Base-by-base conservation (phyloP, 1,140 invertebrate species). In the Tetraneura akinire region DNA sequence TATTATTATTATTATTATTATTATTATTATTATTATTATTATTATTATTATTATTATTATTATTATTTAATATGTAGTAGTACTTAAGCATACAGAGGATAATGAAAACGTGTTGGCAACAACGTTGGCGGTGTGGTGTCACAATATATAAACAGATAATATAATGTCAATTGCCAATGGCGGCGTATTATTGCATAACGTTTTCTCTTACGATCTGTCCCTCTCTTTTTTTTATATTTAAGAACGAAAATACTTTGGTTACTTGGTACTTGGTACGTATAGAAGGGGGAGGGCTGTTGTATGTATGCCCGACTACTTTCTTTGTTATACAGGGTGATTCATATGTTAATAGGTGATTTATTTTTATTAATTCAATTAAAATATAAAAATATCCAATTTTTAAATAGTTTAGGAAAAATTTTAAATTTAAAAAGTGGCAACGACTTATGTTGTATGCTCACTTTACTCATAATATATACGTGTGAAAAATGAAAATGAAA, bases 161-260 rank as follows among this genome's bases (percentile, higher is more conserved):
- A 55, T 76, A 57, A 57, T 57, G 73, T 55, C 49, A 37, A 76
- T 55, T 55, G 73, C 73, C 73, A 76, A 53, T 76, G 53, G 73
- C 73, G 49, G 32, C 53, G 53, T 55, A 32, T 55, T 74, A 53
- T 55, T 55, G 49, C 73, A 76, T 76, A 76, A 76, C 32, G 73
- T 76, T 76, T 76, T 76, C 73, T 55, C 73, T 76, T 42, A 37
- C n/a, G 42, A 49, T 55, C 70, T 53, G 70, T 73, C 47, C 47
- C 47, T 32, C 70, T 53, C 45, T 53, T 32, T 73, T n/a, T n/a
- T 18, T 62, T 32, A 26, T 29, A 26, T 62, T 62, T 62, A 21
- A 53, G 26, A 53, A 53, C 70, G 11, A 73, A 73, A 73, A 73
- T 73, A 68, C 70, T 53, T 71, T 45, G 32, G 37, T n/a, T n/a